Percentiles rank a stretch among this genome's conserved stretches.
These are phyloP conservation scores for Hydrolagus colliei DNA, from an alignment of 2,797 vertebrate genomes.

Conservation along the genomic window DNA sequence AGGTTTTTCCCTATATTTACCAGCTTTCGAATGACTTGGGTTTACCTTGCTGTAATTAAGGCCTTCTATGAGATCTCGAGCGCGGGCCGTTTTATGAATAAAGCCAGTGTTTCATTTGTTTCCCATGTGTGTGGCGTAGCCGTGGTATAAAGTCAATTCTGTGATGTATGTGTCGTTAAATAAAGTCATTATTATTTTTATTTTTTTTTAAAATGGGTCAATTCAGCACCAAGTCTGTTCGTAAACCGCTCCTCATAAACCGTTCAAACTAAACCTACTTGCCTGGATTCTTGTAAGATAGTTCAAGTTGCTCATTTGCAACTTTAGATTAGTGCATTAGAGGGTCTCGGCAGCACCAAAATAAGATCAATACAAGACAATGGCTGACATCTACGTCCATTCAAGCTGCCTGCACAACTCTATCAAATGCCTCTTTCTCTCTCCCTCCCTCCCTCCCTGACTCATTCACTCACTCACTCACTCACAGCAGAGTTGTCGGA, in stretches of 20 bases:
- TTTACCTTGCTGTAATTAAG: too few species aligned
- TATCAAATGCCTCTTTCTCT: slow-evolving; percentile 86
- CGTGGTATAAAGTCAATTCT: not conserved
- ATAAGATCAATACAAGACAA: slow-evolving; percentile 94
- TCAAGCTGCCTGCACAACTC: slow-evolving; percentile 89
- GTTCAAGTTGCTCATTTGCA: slow-evolving; percentile 63
- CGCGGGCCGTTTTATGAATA: too few species aligned
- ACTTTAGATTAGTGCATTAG: slow-evolving; percentile 84
- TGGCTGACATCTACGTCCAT: slow-evolving; percentile 91
- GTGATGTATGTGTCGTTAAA: not conserved
- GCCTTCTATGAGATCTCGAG: too few species aligned
- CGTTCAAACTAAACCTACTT: not conserved
- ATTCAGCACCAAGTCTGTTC: not conserved
- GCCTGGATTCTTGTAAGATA: not conserved
- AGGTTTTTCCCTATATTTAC: too few species aligned
- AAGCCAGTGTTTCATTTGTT: too few species aligned
- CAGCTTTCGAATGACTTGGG: too few species aligned
- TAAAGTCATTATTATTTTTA: too few species aligned
- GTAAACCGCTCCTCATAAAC: not conserved
- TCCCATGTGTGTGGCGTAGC: not conserved
- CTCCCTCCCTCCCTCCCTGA: slow-evolving; percentile 43
- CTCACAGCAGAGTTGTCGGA: slow-evolving; percentile 72
- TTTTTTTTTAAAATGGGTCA: not conserved
- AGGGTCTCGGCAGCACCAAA: slow-evolving; percentile 97
- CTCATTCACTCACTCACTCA: slow-evolving; percentile 58